Percentiles rank a stretch among this genome's conserved stretches.
Evolutionary conservation across 2,797 vertebrate genomes (phyloP).

Genomic region (Manis javanica): DNA sequence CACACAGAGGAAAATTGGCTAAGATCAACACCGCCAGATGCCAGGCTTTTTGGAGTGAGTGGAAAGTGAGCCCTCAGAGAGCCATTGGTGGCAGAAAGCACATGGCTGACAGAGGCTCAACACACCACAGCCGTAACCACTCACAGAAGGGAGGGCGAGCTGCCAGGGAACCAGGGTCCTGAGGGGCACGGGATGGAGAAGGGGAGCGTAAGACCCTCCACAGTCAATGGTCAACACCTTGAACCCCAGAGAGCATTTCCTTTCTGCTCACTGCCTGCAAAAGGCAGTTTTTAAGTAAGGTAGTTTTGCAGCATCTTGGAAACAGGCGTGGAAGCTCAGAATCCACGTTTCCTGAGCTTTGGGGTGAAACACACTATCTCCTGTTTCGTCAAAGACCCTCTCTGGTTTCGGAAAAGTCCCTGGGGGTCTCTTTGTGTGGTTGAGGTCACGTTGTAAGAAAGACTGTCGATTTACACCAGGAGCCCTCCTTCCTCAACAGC

Average conservation of each 20-base stretch:
- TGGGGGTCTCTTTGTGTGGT: accelerated
- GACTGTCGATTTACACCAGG: accelerated
- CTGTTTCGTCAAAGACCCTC: accelerated
- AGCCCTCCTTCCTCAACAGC: accelerated
- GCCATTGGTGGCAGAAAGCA: too few species aligned
- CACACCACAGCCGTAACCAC: accelerated
- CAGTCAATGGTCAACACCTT: accelerated
- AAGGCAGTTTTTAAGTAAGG: too few species aligned
- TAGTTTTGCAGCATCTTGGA: too few species aligned
- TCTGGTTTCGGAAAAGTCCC: too few species aligned
- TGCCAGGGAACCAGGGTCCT: neutral
- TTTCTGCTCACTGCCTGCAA: too few species aligned
- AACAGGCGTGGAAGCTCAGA: too few species aligned
- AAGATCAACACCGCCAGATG: accelerated
- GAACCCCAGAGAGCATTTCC: neutral
- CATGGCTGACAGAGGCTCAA: accelerated
- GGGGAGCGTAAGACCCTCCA: accelerated
- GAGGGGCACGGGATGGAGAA: neutral
- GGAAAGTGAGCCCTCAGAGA: neutral
- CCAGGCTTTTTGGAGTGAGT: accelerated
- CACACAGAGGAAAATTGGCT: accelerated
- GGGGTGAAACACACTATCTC: neutral
- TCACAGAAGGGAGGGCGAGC: neutral
- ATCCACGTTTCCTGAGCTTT: neutral
- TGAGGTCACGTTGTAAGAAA: neutral